Evolutionary conservation across 2,113 vertebrate genomes (phyloP).

Genomic region (Centrocercus urophasianus): DNA sequence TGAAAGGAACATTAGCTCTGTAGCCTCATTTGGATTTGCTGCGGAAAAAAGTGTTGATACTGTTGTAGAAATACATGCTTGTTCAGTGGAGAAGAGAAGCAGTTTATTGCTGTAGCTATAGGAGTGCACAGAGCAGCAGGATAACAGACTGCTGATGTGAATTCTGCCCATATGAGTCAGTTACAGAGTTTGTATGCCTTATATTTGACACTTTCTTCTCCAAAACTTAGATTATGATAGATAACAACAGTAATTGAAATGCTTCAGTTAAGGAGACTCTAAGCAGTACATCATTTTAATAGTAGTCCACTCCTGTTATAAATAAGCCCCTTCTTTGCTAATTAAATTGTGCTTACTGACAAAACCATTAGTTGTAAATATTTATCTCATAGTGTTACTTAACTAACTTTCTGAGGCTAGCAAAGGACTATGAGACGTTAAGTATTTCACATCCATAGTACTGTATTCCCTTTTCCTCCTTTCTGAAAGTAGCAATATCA

Average conservation of each 20-base stretch:
- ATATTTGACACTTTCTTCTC: not conserved
- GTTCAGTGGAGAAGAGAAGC: not conserved
- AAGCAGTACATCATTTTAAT: not conserved
- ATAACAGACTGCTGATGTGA: rapidly evolving
- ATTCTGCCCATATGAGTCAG: not conserved
- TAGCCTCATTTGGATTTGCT: not conserved
- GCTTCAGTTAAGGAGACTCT: not conserved
- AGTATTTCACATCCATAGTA: not conserved
- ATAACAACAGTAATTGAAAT: not conserved
- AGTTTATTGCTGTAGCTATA: not conserved
- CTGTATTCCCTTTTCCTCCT: not conserved
- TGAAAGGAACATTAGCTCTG: not conserved
- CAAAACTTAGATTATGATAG: not conserved
- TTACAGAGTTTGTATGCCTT: not conserved
- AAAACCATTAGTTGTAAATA: not conserved
- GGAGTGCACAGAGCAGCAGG: not conserved
- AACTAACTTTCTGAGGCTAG: not conserved
- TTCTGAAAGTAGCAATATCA: not conserved
- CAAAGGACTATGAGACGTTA: not conserved
- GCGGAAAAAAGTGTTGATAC: not conserved
- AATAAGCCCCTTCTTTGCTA: not conserved
- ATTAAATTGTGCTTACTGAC: not conserved
- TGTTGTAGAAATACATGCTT: not conserved
- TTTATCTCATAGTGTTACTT: not conserved
- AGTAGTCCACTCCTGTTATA: not conserved